Conservation (phyloP, 2,888 invertebrate genomes). For the Xestia rhomboidea region DNA sequence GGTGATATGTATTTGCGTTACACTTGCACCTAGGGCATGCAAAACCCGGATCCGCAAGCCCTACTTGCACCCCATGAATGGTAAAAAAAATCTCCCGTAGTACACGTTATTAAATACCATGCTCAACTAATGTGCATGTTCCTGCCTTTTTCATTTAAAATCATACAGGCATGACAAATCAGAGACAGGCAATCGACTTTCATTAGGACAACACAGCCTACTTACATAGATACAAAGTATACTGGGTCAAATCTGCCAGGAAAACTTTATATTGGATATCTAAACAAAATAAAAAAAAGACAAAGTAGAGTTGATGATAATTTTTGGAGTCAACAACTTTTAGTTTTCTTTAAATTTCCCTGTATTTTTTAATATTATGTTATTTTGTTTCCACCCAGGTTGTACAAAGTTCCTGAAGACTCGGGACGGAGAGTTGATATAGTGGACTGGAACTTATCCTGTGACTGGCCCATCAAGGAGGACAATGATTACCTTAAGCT, state of each 20-base stretch:
- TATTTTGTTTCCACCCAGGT: constrained; percentile 72
- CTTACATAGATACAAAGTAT: neutral
- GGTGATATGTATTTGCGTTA: too few relatives aligned
- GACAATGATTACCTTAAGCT: constrained; percentile 81
- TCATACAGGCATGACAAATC: neutral
- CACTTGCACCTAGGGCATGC: neutral
- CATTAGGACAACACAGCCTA: neutral
- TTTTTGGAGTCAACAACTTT: neutral
- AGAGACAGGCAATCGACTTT: neutral
- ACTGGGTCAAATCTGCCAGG: neutral
- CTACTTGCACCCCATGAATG: neutral
- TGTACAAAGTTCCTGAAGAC: constrained; percentile 78
- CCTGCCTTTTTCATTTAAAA: neutral
- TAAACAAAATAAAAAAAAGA: neutral
- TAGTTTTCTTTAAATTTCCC: neutral
- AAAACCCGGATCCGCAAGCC: too few relatives aligned
- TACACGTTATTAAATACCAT: neutral
- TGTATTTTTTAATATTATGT: neutral
- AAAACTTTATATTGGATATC: neutral
- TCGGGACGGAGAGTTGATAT: constrained; percentile 84
- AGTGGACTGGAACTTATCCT: constrained; percentile 84
- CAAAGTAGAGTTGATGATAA: neutral
- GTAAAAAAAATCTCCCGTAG: neutral
- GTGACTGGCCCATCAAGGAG: constrained; percentile 84
- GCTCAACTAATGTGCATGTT: neutral